A percentile compares a stretch with the other conserved stretches of the same genome.
Conservation (phyloP, 2,888 invertebrate genomes). For the Morpho achilles region DNA sequence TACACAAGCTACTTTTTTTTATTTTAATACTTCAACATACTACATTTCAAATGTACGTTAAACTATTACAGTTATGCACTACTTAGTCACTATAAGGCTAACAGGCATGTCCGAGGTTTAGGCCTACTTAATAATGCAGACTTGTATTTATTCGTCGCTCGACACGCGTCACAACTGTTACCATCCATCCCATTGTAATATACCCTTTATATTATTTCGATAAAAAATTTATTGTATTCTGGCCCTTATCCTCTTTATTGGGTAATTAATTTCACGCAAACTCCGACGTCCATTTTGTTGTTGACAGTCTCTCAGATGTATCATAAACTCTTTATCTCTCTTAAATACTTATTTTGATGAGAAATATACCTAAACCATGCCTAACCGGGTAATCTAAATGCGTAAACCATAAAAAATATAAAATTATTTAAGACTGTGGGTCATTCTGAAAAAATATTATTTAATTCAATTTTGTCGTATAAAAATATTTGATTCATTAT, state of each 20-base stretch:
- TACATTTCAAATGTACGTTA: no score
- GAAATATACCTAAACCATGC: background rate
- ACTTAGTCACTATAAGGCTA: no score
- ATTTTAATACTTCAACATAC: no score
- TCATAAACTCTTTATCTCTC: background rate
- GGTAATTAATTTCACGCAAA: constrained; percentile 10
- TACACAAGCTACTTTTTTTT: no score
- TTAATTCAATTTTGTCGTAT: no score
- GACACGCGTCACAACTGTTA: background rate
- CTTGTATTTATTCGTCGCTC: background rate
- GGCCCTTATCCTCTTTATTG: constrained; percentile 8
- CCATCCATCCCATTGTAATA: background rate
- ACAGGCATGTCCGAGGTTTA: no score
- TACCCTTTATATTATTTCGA: constrained; percentile 2
- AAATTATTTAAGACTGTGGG: no score
- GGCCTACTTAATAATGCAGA: no score
- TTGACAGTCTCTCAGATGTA: background rate
- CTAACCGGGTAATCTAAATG: no score
- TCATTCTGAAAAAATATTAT: no score
- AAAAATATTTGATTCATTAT: no score
- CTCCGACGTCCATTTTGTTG: constrained; percentile 1
- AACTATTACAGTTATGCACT: no score
- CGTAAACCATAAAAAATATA: background rate
- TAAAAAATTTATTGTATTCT: constrained; percentile 8
- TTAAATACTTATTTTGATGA: background rate